Conservation (phyloP, 1,140 invertebrate species). For the Drosophila triauraria region DNA sequence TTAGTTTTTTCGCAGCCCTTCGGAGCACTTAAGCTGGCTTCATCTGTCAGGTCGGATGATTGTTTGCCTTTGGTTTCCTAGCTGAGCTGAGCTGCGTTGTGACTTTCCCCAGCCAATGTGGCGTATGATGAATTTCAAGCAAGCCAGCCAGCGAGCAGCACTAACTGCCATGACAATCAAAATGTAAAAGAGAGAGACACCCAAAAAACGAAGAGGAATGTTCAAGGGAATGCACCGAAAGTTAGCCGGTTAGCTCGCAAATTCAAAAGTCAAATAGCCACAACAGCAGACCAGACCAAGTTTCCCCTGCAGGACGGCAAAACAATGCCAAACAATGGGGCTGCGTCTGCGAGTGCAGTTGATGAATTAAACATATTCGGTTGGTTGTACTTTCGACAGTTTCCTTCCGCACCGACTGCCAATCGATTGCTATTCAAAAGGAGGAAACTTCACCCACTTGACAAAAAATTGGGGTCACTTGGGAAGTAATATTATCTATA, state of each 20-base stretch:
- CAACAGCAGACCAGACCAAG: conserved; percentile 3
- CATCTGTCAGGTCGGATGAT: conserved; percentile 25
- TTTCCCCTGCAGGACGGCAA: not conserved
- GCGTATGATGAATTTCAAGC: conserved; percentile 67
- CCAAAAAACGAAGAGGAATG: conserved; percentile 2
- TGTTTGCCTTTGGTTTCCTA: conserved; percentile 38
- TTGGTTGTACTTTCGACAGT: conserved; percentile 12
- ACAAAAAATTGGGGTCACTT: not conserved
- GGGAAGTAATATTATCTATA: not conserved
- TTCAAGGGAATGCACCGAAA: conserved; percentile 16
- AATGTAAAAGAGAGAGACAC: conserved; percentile 7
- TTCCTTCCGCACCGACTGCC: conserved; percentile 7
- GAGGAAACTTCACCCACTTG: not conserved
- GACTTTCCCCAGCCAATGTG: conserved; percentile 33
- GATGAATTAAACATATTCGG: conserved; percentile 45
- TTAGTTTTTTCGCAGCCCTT: conserved; percentile 33
- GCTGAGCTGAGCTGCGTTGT: conserved; percentile 11
- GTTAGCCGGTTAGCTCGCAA: conserved; percentile 23
- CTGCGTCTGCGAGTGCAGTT: conserved; percentile 17
- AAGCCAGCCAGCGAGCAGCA: conserved; percentile 22
- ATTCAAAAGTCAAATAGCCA: conserved; percentile 56
- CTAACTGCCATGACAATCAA: conserved; percentile 32
- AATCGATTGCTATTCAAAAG: conserved; percentile 13
- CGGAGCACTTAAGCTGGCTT: conserved; percentile 43
- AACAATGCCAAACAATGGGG: conserved; percentile 21